Percentiles rank a stretch among this genome's conserved stretches.
Conservation (phyloP, 2,888 invertebrate species). For the Phyllotreta cruciferae region DNA sequence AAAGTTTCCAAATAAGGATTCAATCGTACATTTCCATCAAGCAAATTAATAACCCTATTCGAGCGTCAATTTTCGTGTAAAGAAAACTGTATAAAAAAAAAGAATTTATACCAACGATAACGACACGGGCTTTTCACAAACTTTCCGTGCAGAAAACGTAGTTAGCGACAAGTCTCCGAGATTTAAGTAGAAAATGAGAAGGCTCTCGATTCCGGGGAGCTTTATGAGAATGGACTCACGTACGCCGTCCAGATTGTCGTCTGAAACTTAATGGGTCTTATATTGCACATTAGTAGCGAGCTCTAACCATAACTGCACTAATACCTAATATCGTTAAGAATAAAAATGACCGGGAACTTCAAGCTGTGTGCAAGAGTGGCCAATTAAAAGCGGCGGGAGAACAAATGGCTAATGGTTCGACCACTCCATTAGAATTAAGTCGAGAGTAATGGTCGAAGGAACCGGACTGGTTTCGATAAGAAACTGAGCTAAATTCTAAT, state of each 20-base stretch:
- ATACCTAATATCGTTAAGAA: slow-evolving; percentile 41
- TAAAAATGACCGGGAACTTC: slow-evolving; percentile 40
- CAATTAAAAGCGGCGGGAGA: slow-evolving; percentile 41
- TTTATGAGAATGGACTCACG: slow-evolving; percentile 36
- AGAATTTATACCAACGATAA: too few species aligned
- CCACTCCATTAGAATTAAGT: slow-evolving; percentile 34
- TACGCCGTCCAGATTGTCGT: slow-evolving; percentile 39
- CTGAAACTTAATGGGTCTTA: slow-evolving; percentile 39
- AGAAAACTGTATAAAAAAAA: too few species aligned
- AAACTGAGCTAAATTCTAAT: slow-evolving; percentile 39
- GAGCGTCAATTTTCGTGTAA: too few species aligned
- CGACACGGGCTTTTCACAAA: not conserved
- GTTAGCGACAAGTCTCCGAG: slow-evolving; percentile 11
- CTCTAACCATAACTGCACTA: slow-evolving; percentile 37
- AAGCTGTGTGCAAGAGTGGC: slow-evolving; percentile 42
- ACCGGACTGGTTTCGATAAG: slow-evolving; percentile 20
- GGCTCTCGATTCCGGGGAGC: slow-evolving; percentile 27
- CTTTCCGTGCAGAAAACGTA: slow-evolving; percentile 14
- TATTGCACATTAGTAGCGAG: slow-evolving; percentile 41
- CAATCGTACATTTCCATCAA: too few species aligned
- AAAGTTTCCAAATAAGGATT: too few species aligned
- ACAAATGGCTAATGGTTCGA: slow-evolving; percentile 36
- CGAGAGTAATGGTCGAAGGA: slow-evolving; percentile 11
- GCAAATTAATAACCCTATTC: too few species aligned
- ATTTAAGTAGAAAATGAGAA: slow-evolving; percentile 30